phyloP scores from a whole-genome alignment of 2,113 vertebrate genomes.

The Andinoacara biseriatus region DNA sequence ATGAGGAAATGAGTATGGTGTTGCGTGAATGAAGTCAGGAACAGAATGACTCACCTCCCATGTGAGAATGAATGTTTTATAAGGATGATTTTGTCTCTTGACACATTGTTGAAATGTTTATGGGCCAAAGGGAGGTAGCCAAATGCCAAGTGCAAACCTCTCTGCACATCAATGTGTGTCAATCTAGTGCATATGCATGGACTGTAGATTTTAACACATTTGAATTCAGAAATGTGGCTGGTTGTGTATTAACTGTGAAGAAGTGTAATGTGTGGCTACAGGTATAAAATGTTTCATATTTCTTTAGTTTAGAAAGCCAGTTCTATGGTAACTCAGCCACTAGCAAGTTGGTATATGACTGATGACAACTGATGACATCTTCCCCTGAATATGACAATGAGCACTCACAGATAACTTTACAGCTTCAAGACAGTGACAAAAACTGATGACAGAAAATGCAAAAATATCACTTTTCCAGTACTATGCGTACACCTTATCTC shows the following conservation, averaged over 20 bases:
- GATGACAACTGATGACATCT: neutral
- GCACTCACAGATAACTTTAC: neutral
- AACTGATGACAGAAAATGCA: neutral
- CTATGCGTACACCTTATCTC: too few species aligned
- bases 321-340: neutral
- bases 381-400: neutral
- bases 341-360: neutral
- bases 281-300: neutral
- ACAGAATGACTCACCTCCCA: conserved; percentile 28
- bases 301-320: neutral
- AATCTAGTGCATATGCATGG: neutral
- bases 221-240: neutral
- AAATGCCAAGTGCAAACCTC: neutral
- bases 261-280: too few species aligned
- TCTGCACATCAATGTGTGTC: neutral
- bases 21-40: conserved; percentile 22
- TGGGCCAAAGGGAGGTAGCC: neutral
- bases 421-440: neutral
- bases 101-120: conserved; percentile 59
- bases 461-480: neutral
- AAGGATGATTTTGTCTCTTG: conserved; percentile 47
- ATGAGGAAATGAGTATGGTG: neutral
- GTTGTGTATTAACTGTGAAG: neutral
- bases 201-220: neutral
- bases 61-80: conserved; percentile 56